These are phyloP conservation scores for Nymphalis urticae DNA, from an alignment of 2,888 invertebrate species.

Conservation along the genomic window DNA sequence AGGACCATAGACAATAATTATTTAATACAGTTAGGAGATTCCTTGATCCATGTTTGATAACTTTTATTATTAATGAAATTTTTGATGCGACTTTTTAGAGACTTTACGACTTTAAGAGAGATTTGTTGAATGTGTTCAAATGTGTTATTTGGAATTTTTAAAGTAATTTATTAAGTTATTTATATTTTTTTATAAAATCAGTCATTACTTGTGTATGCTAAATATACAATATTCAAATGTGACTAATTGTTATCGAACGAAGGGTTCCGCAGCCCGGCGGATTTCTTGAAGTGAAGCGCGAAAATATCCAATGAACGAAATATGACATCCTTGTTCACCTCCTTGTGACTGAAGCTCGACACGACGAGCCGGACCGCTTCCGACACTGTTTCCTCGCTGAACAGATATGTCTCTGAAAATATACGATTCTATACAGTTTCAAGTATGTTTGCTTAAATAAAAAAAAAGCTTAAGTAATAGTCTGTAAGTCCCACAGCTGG, in stretches of 20 bases:
- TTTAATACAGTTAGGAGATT: background rate
- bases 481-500: background rate
- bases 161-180: no score
- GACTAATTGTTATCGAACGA: constrained; percentile 59
- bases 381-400: constrained; percentile 57
- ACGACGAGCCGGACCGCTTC: constrained; percentile 49
- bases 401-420: constrained; percentile 51
- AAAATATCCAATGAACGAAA: constrained; percentile 59
- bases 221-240: background rate
- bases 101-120: no score
- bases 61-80: no score
- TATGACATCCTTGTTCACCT: constrained; percentile 58
- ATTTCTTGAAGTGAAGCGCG: constrained; percentile 58
- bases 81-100: no score
- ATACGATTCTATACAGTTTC: background rate
- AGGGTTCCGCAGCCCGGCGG: constrained; percentile 56
- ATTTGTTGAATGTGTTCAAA: no score
- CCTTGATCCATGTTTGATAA: no score
- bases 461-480: background rate
- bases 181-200: no score
- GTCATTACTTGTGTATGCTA: no score
- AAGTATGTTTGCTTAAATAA: background rate
- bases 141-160: no score
- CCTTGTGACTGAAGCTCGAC: constrained; percentile 53
- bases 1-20: background rate